Conservation (phyloP, 2,113 vertebrate species). For the Electrona antarctica region DNA sequence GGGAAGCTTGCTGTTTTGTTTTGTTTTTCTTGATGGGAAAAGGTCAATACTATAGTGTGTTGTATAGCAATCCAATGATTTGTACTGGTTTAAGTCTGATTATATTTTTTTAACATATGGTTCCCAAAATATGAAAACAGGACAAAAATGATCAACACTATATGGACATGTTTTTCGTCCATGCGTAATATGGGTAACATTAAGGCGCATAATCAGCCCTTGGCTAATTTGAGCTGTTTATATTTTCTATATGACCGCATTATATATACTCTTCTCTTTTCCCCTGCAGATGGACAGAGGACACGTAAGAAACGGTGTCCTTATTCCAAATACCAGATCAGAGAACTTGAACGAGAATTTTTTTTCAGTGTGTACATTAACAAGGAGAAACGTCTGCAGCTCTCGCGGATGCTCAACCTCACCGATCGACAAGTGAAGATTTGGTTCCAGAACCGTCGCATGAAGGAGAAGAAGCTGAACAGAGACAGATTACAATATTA, state of each 20-base stretch:
- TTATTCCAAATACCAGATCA: constrained; percentile 96
- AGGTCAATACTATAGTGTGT: constrained; percentile 56
- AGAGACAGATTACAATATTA: constrained; percentile 98
- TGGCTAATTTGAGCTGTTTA: constrained; percentile 42
- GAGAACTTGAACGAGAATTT: constrained; percentile 96
- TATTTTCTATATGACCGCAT: constrained; percentile 9
- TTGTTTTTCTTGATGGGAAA: constrained; percentile 32
- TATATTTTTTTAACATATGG: constrained; percentile 36
- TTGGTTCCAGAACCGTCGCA: constrained; percentile 98
- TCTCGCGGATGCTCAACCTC: constrained; percentile 97
- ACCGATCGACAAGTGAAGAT: constrained; percentile 99
- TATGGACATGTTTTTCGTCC: constrained; percentile 44
- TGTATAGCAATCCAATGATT: constrained; percentile 20
- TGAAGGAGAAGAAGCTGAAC: constrained; percentile 99
- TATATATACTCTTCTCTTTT: constrained; percentile 43
- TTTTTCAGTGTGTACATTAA: constrained; percentile 99
- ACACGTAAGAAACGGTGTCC: constrained; percentile 96
- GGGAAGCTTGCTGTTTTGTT: constrained; percentile 36
- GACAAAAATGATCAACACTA: constrained; percentile 47
- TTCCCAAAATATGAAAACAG: constrained; percentile 41
- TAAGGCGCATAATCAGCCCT: constrained; percentile 35
- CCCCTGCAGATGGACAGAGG: constrained; percentile 88
- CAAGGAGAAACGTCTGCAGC: constrained; percentile 96
- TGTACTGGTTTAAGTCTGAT: constrained; percentile 26
- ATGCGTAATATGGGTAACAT: constrained; percentile 30